Evolutionary conservation across 2,888 invertebrate genomes (phyloP).

Genomic region (Fragum fragum): DNA sequence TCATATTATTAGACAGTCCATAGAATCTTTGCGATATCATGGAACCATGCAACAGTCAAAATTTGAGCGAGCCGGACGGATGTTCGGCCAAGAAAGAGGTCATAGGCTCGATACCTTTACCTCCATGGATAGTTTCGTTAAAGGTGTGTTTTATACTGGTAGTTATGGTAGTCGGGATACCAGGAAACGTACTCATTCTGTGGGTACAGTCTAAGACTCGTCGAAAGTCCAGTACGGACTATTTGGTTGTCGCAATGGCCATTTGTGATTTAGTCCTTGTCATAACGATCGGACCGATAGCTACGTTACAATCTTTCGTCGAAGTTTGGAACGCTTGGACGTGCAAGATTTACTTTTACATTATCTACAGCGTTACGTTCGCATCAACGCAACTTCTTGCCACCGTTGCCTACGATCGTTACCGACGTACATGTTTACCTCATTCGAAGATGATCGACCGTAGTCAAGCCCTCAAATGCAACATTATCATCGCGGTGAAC

Average conservation of each 20-base stretch:
- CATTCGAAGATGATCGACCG: not conserved
- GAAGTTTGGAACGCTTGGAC: not conserved
- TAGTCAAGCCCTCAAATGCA: not conserved
- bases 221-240: constrained; percentile 17
- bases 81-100: not conserved
- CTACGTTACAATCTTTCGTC: not conserved
- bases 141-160: not conserved
- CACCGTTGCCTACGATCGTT: constrained; percentile 10
- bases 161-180: not conserved
- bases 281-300: not conserved
- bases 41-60: no score
- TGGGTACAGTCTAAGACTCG: constrained; percentile 2
- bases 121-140: not conserved
- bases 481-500: not conserved
- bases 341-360: not conserved
- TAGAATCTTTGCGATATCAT: no score
- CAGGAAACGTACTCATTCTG: not conserved
- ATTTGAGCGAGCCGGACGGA: not conserved
- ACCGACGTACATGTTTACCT: not conserved
- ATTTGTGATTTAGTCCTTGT: constrained; percentile 5
- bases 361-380: not conserved
- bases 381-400: constrained; percentile 9
- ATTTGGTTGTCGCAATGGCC: constrained; percentile 4
- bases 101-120: not conserved
- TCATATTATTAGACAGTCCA: no score